Percentiles rank a stretch among this genome's conserved stretches.
Conservation (phyloP, 2,113 vertebrate species). For the Mesocricetus auratus region DNA sequence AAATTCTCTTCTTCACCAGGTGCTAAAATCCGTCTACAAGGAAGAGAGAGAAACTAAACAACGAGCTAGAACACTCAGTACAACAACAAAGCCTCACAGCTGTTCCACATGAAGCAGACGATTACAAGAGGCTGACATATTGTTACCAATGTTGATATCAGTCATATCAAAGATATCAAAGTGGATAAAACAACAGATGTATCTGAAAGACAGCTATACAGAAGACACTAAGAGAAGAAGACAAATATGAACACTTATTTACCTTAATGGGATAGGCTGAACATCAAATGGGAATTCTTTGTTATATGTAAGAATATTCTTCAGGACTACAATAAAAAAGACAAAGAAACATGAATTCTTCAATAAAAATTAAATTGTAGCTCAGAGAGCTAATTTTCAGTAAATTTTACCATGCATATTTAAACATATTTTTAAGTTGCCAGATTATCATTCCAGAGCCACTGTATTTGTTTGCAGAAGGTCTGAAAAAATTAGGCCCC, state of each 20-base stretch:
- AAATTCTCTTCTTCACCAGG: constrained; percentile 98
- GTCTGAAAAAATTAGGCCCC: background rate
- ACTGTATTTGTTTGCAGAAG: background rate
- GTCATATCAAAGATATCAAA: background rate
- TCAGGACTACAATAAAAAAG: constrained; percentile 91
- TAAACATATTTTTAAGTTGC: background rate
- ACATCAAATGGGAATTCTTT: constrained; percentile 99
- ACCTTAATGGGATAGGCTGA: constrained; percentile 97
- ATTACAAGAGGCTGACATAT: background rate
- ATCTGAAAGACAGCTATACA: background rate
- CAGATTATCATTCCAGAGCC: background rate
- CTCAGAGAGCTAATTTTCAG: background rate
- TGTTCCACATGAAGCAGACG: background rate
- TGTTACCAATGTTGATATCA: background rate
- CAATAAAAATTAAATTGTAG: constrained; percentile 27
- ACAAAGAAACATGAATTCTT: constrained; percentile 64
- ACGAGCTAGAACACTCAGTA: background rate
- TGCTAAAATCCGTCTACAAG: constrained; percentile 95
- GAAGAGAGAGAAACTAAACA: background rate
- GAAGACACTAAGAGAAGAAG: background rate
- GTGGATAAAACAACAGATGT: background rate
- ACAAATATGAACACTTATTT: constrained; percentile 53
- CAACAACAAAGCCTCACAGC: background rate
- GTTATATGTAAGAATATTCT: constrained; percentile 97
- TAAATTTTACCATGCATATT: background rate